These are phyloP conservation scores for Apaloderma vittatum DNA, from an alignment of 2,113 vertebrate species.

Conservation along the genomic window DNA sequence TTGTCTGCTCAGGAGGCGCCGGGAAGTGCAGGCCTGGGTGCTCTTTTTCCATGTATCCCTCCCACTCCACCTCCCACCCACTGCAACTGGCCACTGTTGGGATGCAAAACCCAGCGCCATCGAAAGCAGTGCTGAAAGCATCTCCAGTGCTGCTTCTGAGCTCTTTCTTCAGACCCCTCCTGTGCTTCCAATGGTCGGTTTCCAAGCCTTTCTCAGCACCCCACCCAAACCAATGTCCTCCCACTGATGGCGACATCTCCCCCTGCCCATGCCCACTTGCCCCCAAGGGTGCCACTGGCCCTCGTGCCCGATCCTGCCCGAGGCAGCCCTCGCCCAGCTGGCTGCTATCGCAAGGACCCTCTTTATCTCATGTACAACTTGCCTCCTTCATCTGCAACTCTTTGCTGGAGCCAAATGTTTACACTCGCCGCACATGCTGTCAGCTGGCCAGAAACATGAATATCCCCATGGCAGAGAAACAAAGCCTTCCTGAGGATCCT, in stretches of 20 bases:
- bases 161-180: neutral
- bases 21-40: neutral
- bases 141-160: neutral
- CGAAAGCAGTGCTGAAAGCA: fast-evolving
- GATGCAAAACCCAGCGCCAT: neutral
- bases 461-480: neutral
- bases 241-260: fast-evolving
- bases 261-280: fast-evolving
- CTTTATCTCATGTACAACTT: neutral
- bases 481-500: neutral
- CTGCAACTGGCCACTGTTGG: neutral
- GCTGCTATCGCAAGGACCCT: fast-evolving
- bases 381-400: neutral
- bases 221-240: neutral
- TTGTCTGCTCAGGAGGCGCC: neutral
- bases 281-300: fast-evolving
- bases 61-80: fast-evolving
- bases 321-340: neutral
- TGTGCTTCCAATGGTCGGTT: neutral
- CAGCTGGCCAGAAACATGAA: neutral
- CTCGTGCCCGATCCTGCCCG: fast-evolving
- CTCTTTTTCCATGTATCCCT: neutral
- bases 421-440: fast-evolving
- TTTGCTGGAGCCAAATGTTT: neutral
- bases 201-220: neutral